Conservation (phyloP, 2,113 vertebrate species). For the Pseudopodoces humilis region DNA sequence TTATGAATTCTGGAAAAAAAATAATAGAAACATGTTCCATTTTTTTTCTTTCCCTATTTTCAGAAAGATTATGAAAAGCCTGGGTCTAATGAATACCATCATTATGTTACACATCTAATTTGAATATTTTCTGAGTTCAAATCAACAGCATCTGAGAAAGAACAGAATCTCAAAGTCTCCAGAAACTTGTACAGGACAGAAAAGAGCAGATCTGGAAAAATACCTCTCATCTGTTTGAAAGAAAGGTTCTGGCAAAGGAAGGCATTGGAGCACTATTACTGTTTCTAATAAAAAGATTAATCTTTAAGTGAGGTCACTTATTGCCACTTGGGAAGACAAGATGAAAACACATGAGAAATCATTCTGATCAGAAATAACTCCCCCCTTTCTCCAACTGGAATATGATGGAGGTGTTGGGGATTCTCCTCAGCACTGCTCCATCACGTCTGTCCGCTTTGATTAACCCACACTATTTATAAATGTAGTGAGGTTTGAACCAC, state of each 20-base stretch:
- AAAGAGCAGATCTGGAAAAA: background rate
- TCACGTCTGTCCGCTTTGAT: background rate
- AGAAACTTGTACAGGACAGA: background rate
- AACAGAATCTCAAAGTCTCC: background rate
- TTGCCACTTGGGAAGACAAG: background rate
- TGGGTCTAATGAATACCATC: background rate
- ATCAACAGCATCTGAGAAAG: background rate
- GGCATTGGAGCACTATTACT: background rate
- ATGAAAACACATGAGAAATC: background rate
- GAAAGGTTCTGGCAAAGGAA: background rate
- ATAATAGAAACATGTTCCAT: fast-evolving
- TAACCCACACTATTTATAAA: background rate
- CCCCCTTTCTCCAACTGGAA: background rate
- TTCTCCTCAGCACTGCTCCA: background rate
- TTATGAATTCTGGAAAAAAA: background rate
- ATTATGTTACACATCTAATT: background rate
- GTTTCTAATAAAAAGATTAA: background rate
- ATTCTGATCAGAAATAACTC: background rate
- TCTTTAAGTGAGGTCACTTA: background rate
- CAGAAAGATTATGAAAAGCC: background rate
- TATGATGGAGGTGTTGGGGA: background rate
- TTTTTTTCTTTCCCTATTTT: background rate
- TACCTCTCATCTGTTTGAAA: background rate
- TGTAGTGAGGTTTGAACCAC: background rate
- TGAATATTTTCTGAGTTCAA: background rate